phyloP scores from a whole-genome alignment of 1,140 invertebrate species.

The Pararge aegeria region DNA sequence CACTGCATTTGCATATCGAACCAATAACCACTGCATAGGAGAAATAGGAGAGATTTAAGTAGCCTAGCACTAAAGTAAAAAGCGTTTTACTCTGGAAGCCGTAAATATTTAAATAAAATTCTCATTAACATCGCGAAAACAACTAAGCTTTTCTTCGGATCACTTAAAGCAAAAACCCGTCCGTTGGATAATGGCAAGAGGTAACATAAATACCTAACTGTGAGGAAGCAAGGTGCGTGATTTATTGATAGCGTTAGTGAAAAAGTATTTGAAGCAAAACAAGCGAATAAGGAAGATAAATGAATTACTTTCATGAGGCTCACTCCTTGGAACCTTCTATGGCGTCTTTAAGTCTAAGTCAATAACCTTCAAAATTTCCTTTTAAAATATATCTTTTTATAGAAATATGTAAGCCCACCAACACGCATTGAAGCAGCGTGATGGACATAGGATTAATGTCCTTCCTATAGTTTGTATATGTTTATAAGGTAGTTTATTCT shows the following conservation, averaged over 20 bases:
- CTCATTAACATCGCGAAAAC: constrained; percentile 2
- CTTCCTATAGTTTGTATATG: no score
- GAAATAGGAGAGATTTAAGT: not conserved
- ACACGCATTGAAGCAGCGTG: no score
- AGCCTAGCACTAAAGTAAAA: not conserved
- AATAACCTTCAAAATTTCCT: no score
- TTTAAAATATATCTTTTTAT: no score
- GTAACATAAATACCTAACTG: constrained; percentile 53
- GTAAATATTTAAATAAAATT: constrained; percentile 6
- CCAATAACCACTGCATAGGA: not conserved
- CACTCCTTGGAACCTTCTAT: constrained; percentile 46
- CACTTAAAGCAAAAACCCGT: constrained; percentile 1
- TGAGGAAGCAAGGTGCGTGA: constrained; percentile 63
- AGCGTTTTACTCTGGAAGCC: not conserved
- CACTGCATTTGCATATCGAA: not conserved
- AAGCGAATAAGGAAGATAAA: constrained; percentile 74
- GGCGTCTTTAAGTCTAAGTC: no score
- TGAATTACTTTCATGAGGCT: constrained; percentile 65
- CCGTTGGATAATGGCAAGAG: constrained; percentile 37
- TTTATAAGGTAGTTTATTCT: no score
- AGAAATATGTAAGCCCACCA: no score
- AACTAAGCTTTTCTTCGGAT: constrained; percentile 2
- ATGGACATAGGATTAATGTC: no score
- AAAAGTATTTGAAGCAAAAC: constrained; percentile 64
- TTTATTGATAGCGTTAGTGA: constrained; percentile 63